Conservation (phyloP, 2,113 vertebrate genomes). For the Colinus virginianus region DNA sequence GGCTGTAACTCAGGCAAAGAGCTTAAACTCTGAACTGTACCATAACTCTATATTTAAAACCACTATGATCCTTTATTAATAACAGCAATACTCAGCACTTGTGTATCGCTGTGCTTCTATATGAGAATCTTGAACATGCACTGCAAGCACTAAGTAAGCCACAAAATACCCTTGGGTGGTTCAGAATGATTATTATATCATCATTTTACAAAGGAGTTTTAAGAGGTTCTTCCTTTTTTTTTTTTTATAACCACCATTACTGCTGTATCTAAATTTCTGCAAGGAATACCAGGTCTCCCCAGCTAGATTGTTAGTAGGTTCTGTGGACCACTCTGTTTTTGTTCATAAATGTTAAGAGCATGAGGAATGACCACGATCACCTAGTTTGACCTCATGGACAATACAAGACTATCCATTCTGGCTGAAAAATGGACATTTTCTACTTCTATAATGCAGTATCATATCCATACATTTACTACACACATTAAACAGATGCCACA, state of each 20-base stretch:
- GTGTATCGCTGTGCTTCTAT: neutral
- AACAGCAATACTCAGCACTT: slow-evolving; percentile 24
- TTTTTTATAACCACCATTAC: neutral
- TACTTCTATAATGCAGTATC: neutral
- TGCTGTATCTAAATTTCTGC: neutral
- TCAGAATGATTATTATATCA: neutral
- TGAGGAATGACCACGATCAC: neutral
- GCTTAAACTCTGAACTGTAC: slow-evolving; percentile 15
- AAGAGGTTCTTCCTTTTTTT: neutral
- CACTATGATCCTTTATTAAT: slow-evolving; percentile 34
- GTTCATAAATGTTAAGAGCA: neutral
- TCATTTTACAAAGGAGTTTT: neutral
- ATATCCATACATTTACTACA: neutral
- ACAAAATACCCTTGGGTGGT: neutral
- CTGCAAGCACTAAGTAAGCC: slow-evolving; percentile 26
- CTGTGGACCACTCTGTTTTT: neutral
- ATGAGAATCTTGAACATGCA: neutral
- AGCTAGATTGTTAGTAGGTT: neutral
- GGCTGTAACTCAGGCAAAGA: slow-evolving; percentile 13
- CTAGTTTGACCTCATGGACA: neutral
- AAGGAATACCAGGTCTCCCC: neutral
- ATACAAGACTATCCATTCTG: neutral
- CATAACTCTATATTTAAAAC: slow-evolving; percentile 42
- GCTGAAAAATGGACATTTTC: neutral
- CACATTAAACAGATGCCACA: neutral